Evolutionary conservation across 2,113 vertebrate genomes (phyloP).

Genomic region (Phainopepla nitens): DNA sequence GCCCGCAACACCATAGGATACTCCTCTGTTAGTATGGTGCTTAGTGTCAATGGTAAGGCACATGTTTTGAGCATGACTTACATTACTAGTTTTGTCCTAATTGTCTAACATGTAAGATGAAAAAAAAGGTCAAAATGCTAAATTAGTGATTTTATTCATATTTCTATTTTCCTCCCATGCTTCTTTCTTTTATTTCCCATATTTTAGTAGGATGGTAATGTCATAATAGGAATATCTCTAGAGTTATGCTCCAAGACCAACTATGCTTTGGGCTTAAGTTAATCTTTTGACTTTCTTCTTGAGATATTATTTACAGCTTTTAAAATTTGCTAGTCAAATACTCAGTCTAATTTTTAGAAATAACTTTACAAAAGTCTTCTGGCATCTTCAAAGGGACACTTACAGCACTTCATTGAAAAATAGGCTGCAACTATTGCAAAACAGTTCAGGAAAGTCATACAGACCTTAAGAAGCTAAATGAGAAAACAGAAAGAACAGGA

Average conservation of each 20-base stretch:
- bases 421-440: neutral
- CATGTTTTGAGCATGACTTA: neutral
- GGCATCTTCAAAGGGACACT: neutral
- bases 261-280: neutral
- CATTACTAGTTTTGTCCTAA: neutral
- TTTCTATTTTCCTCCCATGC: neutral
- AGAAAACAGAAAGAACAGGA: neutral
- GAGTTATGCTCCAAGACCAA: neutral
- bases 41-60: constrained; percentile 87
- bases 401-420: neutral
- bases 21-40: constrained; percentile 89
- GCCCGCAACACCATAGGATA: constrained; percentile 93
- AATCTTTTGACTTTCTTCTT: neutral
- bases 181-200: neutral
- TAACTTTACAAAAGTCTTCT: neutral
- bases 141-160: neutral
- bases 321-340: neutral
- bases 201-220: neutral
- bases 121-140: neutral
- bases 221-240: neutral
- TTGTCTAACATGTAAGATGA: neutral
- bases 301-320: neutral
- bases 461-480: neutral
- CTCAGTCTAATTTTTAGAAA: neutral
- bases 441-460: neutral